Conservation (phyloP, 2,888 invertebrate genomes). For the Hydropsyche betteni region DNA sequence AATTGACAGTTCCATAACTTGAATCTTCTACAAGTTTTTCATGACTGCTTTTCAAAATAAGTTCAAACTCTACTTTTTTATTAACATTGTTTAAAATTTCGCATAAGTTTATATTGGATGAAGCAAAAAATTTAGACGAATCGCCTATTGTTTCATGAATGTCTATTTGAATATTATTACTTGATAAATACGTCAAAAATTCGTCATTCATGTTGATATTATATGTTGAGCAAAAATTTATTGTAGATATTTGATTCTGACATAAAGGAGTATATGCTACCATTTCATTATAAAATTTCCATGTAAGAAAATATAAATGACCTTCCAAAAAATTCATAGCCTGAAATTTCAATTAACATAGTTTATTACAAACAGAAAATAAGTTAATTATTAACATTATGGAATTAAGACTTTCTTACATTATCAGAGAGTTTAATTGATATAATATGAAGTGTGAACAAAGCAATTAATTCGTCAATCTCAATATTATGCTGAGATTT, state of each 20-base stretch:
- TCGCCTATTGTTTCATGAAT: conserved; percentile 36
- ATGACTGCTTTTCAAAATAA: background rate
- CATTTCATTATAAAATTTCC: conserved; percentile 39
- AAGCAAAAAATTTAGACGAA: conserved; percentile 37
- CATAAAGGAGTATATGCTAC: conserved; percentile 38
- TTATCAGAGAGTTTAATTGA: conserved; percentile 35
- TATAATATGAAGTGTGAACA: conserved; percentile 34
- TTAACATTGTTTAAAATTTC: conserved; percentile 24
- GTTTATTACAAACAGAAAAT: background rate
- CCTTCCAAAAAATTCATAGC: background rate
- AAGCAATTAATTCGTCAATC: no score
- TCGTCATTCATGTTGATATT: conserved; percentile 18
- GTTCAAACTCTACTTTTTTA: conserved; percentile 7
- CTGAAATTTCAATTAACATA: background rate
- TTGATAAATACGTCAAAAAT: conserved; percentile 8
- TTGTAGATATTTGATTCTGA: conserved; percentile 9
- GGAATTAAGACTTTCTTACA: background rate
- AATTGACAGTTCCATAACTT: conserved; percentile 28
- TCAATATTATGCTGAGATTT: no score
- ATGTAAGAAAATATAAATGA: conserved; percentile 39
- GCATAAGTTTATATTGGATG: conserved; percentile 3
- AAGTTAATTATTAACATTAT: background rate
- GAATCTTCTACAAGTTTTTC: background rate
- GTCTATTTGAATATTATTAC: conserved; percentile 29
- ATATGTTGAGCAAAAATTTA: conserved; percentile 38